Percentiles rank a stretch among this genome's conserved stretches.
Conservation (phyloP, 1,140 invertebrate species). For the Neodiprion pinetum region DNA sequence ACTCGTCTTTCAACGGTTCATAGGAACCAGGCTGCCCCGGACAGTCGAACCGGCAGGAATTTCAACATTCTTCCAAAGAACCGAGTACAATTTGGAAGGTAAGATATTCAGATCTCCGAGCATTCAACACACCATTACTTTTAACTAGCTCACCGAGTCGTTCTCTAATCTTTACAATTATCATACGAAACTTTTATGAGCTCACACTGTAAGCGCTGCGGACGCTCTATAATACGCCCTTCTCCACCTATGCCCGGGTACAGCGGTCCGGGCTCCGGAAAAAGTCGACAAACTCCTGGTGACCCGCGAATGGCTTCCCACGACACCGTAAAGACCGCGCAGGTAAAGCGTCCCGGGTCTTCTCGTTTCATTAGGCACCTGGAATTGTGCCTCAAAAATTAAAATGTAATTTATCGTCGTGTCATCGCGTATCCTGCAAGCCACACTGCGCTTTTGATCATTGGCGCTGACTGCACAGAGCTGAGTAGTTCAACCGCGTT, state of each 20-base stretch:
- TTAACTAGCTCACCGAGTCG: constrained; percentile 38
- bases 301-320: constrained; percentile 57
- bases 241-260: not conserved
- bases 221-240: constrained; percentile 7
- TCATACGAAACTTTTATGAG: constrained; percentile 33
- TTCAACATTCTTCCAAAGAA: constrained; percentile 4
- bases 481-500: too few relatives aligned
- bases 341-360: not conserved
- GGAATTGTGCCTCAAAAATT: not conserved
- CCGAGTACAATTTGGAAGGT: constrained; percentile 4
- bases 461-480: too few relatives aligned
- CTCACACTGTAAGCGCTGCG: not conserved
- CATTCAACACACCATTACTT: constrained; percentile 38
- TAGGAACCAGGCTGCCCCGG: too few relatives aligned
- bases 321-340: constrained; percentile 33
- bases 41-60: not conserved
- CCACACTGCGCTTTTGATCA: too few relatives aligned
- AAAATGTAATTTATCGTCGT: constrained; percentile 10
- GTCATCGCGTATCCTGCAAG: not conserved
- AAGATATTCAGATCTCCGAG: constrained; percentile 7
- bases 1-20: not conserved
- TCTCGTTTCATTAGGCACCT: constrained; percentile 44
- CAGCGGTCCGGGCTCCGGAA: constrained; percentile 21
- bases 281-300: constrained; percentile 36
- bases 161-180: constrained; percentile 56